Conservation (phyloP, 1,140 invertebrate genomes). For the Bombus superbus region DNA sequence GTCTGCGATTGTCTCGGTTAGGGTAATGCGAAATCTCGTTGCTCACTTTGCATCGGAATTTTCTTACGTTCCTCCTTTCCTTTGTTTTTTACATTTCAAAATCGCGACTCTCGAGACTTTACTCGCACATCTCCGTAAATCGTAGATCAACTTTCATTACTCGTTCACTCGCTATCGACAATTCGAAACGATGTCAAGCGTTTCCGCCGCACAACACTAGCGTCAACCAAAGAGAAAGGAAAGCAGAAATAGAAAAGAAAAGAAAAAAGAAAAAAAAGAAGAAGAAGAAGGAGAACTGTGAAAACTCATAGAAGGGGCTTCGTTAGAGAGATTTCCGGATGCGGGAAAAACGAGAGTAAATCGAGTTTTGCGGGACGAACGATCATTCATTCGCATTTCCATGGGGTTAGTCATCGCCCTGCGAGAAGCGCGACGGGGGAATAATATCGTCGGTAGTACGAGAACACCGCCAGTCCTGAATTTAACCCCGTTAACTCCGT, state of each 20-base stretch:
- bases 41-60: too few relatives aligned
- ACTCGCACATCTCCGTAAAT: too few relatives aligned
- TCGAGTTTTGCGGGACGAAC: constrained; percentile 59
- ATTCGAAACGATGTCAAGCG: too few relatives aligned
- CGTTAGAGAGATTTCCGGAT: constrained; percentile 35
- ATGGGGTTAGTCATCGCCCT: constrained; percentile 50
- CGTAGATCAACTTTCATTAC: too few relatives aligned
- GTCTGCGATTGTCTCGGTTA: neutral
- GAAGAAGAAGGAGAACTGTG: neutral
- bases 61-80: too few relatives aligned
- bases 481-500: constrained; percentile 77
- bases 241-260: neutral
- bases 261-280: neutral
- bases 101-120: too few relatives aligned
- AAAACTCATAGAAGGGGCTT: constrained; percentile 32
- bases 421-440: constrained; percentile 33
- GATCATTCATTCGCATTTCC: constrained; percentile 66
- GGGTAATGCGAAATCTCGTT: neutral
- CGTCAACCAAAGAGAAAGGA: too few relatives aligned
- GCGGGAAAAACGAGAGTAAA: constrained; percentile 45
- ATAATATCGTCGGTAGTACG: constrained; percentile 74
- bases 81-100: too few relatives aligned
- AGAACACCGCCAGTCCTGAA: constrained; percentile 57
- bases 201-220: too few relatives aligned
- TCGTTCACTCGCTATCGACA: too few relatives aligned